Base-by-base conservation (phyloP, 2,797 vertebrate genomes). In the Sebastes minor region DNA sequence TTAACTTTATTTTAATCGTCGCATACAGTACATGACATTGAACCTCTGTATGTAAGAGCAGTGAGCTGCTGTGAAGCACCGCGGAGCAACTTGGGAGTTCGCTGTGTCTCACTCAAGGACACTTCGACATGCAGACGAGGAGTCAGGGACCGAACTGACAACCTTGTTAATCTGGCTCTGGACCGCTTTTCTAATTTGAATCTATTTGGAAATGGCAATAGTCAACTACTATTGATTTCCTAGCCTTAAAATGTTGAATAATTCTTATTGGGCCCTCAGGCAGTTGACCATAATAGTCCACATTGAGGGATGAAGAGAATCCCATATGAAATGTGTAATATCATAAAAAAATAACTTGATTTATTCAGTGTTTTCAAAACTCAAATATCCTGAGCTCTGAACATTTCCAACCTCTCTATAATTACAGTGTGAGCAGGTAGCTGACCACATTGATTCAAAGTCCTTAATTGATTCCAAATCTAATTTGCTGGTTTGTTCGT, bases 401-500 rank as follows among this genome's bases (percentile, higher is more conserved):
- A 25, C 12, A 59, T 53, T n/a, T 71, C 9, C 12, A 79, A 28
- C 0, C 1, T 32, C 27, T 46, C 27, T 4, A 1, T 30, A 59
- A 33, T 28, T 11, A 56, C 20, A 30, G 12, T 7, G 57, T 2
- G 22, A 11, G 22, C 57, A 14, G 28, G n/a, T 23, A 53, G 46
- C 46, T 25, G 70, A 61, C 56, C 27, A n/a, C 57, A 16, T 16
- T 64, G 25, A 71, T 28, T 78, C 18, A 70, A 62, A 66, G 8
- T 25, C 8, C 32, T 65, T 61, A 52, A 78, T 56, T 62, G 35
- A 74, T 69, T 77, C 46, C 18, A 68, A 25, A 78, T 71, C 4
- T 72, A 74, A 75, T 88, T 81, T 63, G 23, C 42, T 71, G 16
- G 4, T 76, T 85, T 80, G 70, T 77, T 72, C 69, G 59, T 64